Conservation (phyloP, 2,113 vertebrate genomes). For the Periophthalmus modestus region DNA sequence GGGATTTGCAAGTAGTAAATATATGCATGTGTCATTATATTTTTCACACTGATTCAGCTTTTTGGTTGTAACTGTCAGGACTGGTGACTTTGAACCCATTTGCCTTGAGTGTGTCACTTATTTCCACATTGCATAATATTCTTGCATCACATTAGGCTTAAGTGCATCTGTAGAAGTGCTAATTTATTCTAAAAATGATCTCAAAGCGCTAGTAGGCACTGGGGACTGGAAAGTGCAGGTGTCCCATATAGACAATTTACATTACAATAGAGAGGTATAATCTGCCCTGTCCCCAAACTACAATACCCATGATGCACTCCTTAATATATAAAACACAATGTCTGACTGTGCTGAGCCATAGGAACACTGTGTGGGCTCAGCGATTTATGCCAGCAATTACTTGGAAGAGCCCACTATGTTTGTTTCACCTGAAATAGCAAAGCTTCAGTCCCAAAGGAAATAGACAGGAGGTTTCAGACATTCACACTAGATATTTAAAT, state of each 20-base stretch:
- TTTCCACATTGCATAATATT: conserved; percentile 2
- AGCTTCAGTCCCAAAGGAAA: not conserved
- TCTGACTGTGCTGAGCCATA: conserved; percentile 26
- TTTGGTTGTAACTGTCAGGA: not conserved
- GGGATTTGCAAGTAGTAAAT: too few relatives aligned
- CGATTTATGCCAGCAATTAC: conserved; percentile 57
- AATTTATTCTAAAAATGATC: not conserved
- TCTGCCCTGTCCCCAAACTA: not conserved
- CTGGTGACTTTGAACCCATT: not conserved
- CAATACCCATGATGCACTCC: not conserved
- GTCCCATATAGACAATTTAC: not conserved
- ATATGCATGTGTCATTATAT: too few relatives aligned
- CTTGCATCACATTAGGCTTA: conserved; percentile 6
- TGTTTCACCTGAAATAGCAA: conserved; percentile 9
- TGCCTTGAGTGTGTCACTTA: not conserved
- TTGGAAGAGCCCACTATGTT: conserved; percentile 13
- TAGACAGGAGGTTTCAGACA: not conserved
- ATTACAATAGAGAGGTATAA: not conserved
- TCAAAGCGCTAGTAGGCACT: not conserved
- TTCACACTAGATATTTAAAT: too few relatives aligned
- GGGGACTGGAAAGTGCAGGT: not conserved
- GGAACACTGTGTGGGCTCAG: conserved; percentile 29
- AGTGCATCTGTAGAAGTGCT: not conserved
- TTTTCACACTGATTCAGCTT: not conserved
- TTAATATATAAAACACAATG: conserved; percentile 1